Evolutionary conservation across 2,113 vertebrate species (phyloP), one percentile per base, ranked within the genome.

Genomic region (Polypterus bichir): DNA sequence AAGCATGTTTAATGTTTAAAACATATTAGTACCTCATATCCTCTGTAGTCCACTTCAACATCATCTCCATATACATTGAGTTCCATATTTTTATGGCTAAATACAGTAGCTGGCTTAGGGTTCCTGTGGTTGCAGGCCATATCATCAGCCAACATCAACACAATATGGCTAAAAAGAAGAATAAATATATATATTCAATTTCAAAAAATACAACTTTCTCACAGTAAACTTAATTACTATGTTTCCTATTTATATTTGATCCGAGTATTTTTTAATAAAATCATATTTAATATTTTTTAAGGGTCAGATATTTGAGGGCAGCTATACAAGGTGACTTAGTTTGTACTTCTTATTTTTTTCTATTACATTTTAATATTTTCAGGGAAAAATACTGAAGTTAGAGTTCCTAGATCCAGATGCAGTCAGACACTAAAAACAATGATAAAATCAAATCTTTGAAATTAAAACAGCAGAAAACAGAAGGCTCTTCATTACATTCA

Each of bases 11-110:
- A 27, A 27, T 27, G 2, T 27, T 27, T 27, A 27, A 63, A 65
- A 61, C 5, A 47, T 6, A 49, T 65, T 8, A 51, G 7, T 59
- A 97, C 96, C 92, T 97, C 96, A 57, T 99, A 98, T 68, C 93
- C 93, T 64, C 95, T 79, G 74, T 98, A 99, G 82, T 99, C 96
- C 66, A 99, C 96, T 81, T 99, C 96, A 49, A 98, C 96, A 6
- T 98, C 93, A 59, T 98, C 96, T 6, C 96, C 96, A 45, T 98
- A 99, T 48, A 99, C 96, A 46, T 99, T 99, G 1, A 99, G 83
- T 63, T 98, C 95, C 93, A 97, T 97, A 79, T 97, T 97, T 79
- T 97, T 97, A 77, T 99, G 95, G 65, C 95, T 98, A 59, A 95
- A 98, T 51, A 99, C 94, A 5, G 96, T 99, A 47, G 95, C 96